Evolutionary conservation across 2,888 invertebrate genomes (phyloP), one percentile per base, ranked within the genome.

Genomic region (Eristalis arbustorum): DNA sequence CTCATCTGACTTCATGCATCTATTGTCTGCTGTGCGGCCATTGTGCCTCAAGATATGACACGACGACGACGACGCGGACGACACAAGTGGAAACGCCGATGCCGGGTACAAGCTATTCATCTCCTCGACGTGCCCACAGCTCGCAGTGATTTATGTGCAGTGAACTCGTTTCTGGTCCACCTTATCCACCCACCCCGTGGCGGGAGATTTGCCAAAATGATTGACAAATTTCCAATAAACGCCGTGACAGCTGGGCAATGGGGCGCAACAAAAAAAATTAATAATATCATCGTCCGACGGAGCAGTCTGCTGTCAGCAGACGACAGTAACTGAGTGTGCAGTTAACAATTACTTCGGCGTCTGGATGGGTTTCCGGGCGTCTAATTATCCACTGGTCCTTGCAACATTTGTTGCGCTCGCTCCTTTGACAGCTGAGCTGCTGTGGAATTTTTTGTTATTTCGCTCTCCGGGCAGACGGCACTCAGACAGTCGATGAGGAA

Each of bases 1-100:
- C 37, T 31, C 59, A 85, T 85, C 85, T 85, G 77, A 85, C 64
- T 82, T 85, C 85, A 85, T 85, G 85, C 82, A 85, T 85, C 85
- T 85, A 81, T 85, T 85, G 85, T 85, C 69, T 73, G 82, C 31
- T 69, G 77, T 69, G 77, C 40, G 76, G 59, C 74, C 71, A 85
- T 85, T 85, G 64, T 77, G 49, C 74, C 67, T 67, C 14, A 56
- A 85, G 77, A 71, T 77, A 82, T 82, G 63, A 66, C 61, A 42
- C 49, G 49, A 49, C 49, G 31, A 31, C 31, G 31, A 31, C 31
- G 31, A 31, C 31, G 31, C 8, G 6, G 73, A 74, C 77, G 42
- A 59, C 77, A 82, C 85, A 85, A 82, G 85, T 82, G 82, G 82
- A 77, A 34, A 42, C 14, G 18, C 31, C 13, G 22, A 28, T n/a